Evolutionary conservation across 2,888 invertebrate genomes (phyloP), one percentile per base, ranked within the genome.

Genomic region (Sisyra nigra): DNA sequence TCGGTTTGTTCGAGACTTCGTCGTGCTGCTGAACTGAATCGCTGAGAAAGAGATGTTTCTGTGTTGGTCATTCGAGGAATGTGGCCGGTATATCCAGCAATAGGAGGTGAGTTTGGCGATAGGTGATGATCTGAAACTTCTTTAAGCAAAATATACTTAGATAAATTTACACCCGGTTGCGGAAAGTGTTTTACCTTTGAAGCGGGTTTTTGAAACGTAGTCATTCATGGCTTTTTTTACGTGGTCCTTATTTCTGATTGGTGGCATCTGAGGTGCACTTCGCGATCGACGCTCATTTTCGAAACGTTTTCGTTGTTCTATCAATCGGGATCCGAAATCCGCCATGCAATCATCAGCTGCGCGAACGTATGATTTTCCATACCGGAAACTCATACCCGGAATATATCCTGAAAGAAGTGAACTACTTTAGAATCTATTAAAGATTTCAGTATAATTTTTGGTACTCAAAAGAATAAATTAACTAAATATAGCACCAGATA

Each of bases 81-180:
- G 55, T 80, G 79, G 3, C 80, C 80, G 0, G 80, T 80, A 58
- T 80, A 80, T 7, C 80, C 80, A 1, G 79, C 75, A 51, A 80
- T 79, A 11, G 80, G 80, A 14, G 79, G 80, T 51, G 69, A 71
- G 54, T 78, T 76, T 0, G 78, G 71, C 6, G 78, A 74, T 56
- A 72, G 67, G 48, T 65, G 61, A 49, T 72, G 72, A 52, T 73
- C 78, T 77, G 65, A 40, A 40, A 40, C 30, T 14, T 40, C 44
- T 66, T 44, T n/a, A 30, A 18, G 24, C 32, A 19, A 9, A 29
- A 30, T n/a, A n/a, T 29, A 37, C 32, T 44, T 36, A 31, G 34
- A 17, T 46, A 47, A 32, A 32, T 8, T 35, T 10, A 34, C 18
- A 32, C 31, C 9, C 40, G 24, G 19, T 30, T 42, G 15, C 5